Evolutionary conservation across 1,140 invertebrate species (phyloP).

Genomic region (Ctenoplectra terminalis): DNA sequence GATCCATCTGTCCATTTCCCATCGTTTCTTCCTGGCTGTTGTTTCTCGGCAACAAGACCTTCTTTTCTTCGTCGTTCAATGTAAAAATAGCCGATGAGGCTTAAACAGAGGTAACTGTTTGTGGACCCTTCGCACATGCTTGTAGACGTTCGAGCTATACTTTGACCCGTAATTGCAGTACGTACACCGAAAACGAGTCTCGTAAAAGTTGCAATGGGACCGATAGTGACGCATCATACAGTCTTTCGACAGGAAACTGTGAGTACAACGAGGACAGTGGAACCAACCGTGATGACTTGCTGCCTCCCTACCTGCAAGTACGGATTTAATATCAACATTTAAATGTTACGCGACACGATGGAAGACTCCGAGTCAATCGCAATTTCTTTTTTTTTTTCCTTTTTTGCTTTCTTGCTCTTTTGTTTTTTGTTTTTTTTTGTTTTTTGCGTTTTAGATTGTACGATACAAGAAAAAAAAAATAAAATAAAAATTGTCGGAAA

Average conservation of each 20-base stretch:
- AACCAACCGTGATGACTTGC: conserved; percentile 46
- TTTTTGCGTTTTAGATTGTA: too few relatives aligned
- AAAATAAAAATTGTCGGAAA: too few relatives aligned
- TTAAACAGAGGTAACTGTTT: conserved; percentile 70
- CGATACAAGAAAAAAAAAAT: not conserved
- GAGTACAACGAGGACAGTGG: conserved; percentile 61
- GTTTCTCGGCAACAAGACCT: not conserved
- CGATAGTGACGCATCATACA: conserved; percentile 60
- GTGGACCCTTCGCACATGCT: conserved; percentile 75
- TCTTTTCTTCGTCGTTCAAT: not conserved
- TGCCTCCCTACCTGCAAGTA: conserved; percentile 64
- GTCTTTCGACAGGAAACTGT: conserved; percentile 59
- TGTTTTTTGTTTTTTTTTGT: too few relatives aligned
- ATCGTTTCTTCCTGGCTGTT: too few relatives aligned
- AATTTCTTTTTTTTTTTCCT: not conserved
- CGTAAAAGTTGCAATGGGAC: conserved; percentile 58
- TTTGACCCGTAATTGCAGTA: conserved; percentile 81
- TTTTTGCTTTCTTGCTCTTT: not conserved
- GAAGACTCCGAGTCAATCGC: not conserved
- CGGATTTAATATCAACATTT: conserved; percentile 55
- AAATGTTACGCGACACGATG: not conserved
- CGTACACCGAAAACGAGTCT: conserved; percentile 81
- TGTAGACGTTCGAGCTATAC: conserved; percentile 79
- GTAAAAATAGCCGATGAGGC: conserved; percentile 51
- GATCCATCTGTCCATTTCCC: not conserved